Base-by-base conservation (phyloP, 2,113 vertebrate genomes). In the Stigmatopora nigra region DNA sequence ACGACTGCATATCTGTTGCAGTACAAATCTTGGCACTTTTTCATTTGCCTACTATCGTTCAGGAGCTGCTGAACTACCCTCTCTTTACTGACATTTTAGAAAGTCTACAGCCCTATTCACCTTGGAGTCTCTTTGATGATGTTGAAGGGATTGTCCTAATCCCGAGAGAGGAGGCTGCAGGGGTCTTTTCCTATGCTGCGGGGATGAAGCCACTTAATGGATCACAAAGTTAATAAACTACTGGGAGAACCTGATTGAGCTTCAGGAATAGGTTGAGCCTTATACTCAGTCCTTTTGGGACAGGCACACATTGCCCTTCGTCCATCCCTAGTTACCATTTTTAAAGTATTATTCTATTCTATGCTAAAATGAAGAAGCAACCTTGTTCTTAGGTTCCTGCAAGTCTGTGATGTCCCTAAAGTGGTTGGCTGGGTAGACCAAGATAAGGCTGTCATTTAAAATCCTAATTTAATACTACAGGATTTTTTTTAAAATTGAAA, bases 141-240 rank as follows among this genome's bases (percentile, higher is more conserved):
- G 82, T 84, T 63, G 69, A 5, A 79, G 76, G 84, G 85, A 82
- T 82, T 82, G 76, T 78, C 78, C 65, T 86, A 81, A 84, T 87
- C 85, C 82, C 79, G 46, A 7, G 68, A 86, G 83, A 69, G 69
- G 61, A 75, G 68, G 62, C 46, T 65, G 63, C 75, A 82, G 79
- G 84, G 78, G 81, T 61, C 71, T 65, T 46, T 76, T 38, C 72
- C 64, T 60, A 71, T 62, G 68, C 82, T 78, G 75, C 75, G 71
- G 67, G 78, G 70, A 82, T 76, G 74, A 76, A 83, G 77, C 52
- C 82, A 86, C 71, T 87, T 86, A 88, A 86, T 88, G 84, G 84
- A 86, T 87, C 86, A 83, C 82, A 80, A 79, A 86, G 84, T 84
- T 86, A 88, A 88, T 89, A 84, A 86, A 82, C 64, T 76, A 41